phyloP scores from a whole-genome alignment of 2,797 vertebrate species.

The Acomys russatus region DNA sequence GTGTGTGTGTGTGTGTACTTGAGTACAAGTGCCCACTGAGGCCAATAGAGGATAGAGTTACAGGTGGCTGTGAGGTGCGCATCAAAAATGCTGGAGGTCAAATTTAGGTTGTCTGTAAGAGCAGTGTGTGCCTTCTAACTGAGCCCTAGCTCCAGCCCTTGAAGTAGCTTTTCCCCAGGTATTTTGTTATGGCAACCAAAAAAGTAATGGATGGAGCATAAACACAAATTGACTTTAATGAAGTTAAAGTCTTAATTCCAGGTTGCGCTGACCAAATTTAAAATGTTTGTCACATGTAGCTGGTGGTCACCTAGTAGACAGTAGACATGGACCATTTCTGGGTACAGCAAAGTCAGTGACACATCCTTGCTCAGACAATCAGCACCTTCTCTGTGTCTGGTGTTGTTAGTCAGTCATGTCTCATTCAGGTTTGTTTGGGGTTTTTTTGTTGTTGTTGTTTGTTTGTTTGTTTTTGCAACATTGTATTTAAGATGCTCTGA shows the following conservation, averaged over 20 bases:
- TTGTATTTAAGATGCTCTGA: constrained; percentile 14
- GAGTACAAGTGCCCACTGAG: neutral
- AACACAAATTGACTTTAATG: neutral
- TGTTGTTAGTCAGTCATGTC: neutral
- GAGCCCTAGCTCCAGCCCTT: neutral
- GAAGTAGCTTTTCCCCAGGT: neutral
- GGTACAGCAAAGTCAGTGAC: neutral
- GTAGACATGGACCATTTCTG: neutral
- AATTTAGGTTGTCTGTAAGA: neutral
- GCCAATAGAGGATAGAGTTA: neutral
- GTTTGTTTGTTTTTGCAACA: too few relatives aligned
- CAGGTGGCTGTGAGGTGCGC: neutral
- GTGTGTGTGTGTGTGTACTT: too few relatives aligned
- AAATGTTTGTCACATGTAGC: neutral
- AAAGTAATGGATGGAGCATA: neutral
- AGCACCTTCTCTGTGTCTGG: neutral
- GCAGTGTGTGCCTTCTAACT: neutral
- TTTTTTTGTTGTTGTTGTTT: neutral
- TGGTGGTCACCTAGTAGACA: neutral
- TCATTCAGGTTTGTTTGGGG: neutral
- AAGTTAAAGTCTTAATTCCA: neutral
- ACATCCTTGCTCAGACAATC: accelerated
- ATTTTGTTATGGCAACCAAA: neutral
- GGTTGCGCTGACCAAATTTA: neutral
- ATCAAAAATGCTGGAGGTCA: too few relatives aligned